Conservation (phyloP, 2,113 vertebrate species). For the Oreochromis aureus region DNA sequence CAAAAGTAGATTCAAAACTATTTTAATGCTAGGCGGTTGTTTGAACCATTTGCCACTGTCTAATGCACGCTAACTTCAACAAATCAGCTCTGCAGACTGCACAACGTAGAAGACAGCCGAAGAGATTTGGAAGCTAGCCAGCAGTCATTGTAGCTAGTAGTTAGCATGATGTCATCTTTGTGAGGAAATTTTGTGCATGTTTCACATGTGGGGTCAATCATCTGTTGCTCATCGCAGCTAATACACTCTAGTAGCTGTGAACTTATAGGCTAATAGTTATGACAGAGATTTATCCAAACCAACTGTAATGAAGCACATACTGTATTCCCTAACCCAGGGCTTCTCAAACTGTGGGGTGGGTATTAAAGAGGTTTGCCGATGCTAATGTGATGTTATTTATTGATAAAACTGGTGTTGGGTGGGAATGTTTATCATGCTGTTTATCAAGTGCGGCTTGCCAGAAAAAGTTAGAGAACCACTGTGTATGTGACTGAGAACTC, state of each 20-base stretch:
- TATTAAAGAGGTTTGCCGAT: background rate
- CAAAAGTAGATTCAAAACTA: background rate
- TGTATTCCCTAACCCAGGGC: background rate
- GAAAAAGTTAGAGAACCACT: background rate
- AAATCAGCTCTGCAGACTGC: background rate
- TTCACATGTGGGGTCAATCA: background rate
- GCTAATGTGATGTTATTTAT: background rate
- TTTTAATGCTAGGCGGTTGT: background rate
- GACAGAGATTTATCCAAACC: background rate
- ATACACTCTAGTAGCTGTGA: background rate
- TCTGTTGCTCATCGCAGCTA: background rate
- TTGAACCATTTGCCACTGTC: background rate
- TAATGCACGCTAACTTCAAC: background rate
- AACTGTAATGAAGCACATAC: background rate
- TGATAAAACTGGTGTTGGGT: background rate
- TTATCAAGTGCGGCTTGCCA: background rate
- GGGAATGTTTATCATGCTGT: background rate
- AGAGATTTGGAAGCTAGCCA: background rate
- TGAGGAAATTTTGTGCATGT: too few relatives aligned
- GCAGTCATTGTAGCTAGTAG: background rate
- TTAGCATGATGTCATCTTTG: background rate
- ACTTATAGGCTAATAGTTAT: background rate
- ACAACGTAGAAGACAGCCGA: fast-evolving
- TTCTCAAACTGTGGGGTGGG: background rate
- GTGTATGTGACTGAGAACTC: background rate